Base-by-base conservation (phyloP, 2,888 invertebrate species). In the Coelopa pilipes region DNA sequence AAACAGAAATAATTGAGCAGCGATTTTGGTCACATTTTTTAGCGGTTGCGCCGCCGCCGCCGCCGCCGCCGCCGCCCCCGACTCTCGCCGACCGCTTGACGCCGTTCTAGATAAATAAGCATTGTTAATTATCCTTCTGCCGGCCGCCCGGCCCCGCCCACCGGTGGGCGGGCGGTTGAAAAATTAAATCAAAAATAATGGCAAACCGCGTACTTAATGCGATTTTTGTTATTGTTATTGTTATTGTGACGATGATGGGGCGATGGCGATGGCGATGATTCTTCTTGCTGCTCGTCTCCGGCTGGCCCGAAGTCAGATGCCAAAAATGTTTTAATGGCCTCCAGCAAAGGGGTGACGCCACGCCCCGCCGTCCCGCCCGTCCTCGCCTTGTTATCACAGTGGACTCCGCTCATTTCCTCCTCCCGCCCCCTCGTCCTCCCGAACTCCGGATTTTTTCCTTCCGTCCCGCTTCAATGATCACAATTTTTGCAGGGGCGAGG, bases 71-170 rank as follows among this genome's bases (percentile, higher is more conserved):
- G 7, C 7, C 34, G 34, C 7, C 34, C 34, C 34, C 2, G 2
- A 69, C 74, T 70, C 70, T 66, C 69, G 71, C 79, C 78, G 81
- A 79, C 82, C 82, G 83, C 80, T 85, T 82, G 84, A 83, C 85
- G 85, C 82, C 84, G 81, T 84, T 84, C 84, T 84, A 85, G 84
- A 84, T 85, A 84, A 85, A 84, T 85, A 84, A 85, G 85, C 84
- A 84, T 82, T 81, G 84, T 84, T 85, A 85, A 84, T 84, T 84
- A 85, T 84, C 85, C 84, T 82, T 84, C 80, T 77, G 46, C 68
- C 60, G 34, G 50, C 34, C 5, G 34, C 34, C 34, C 34, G 34
- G 34, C 34, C 34, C 34, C 34, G 7, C 34, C 34, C 34, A 2
- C 17, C 17, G 19, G 59, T 46, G 69, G 45, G n/a, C 15, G 19